A percentile compares a stretch with the other conserved stretches of the same genome.
Evolutionary conservation across 2,113 vertebrate species (phyloP).

Genomic region (Labeo catla): DNA sequence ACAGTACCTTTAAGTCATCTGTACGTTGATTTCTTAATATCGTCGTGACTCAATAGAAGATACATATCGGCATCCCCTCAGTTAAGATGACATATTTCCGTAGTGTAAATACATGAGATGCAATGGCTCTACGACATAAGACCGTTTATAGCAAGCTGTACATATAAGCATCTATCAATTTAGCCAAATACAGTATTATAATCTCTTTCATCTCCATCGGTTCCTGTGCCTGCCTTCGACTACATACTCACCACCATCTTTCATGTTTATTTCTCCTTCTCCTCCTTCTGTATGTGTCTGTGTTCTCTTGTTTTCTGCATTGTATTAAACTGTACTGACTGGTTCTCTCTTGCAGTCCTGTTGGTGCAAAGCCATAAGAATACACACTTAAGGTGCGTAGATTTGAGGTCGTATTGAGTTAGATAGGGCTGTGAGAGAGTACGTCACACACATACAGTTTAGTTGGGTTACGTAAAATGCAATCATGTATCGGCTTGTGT

Average conservation of each 20-base stretch:
- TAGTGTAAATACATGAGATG: constrained; percentile 73
- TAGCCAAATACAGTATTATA: constrained; percentile 81
- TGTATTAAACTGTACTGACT: constrained; percentile 74
- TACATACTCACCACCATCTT: constrained; percentile 69
- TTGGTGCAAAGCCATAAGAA: constrained; percentile 71
- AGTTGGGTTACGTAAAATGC: constrained; percentile 57
- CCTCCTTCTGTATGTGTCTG: constrained; percentile 73
- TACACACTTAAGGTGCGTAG: constrained; percentile 59
- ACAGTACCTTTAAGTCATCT: constrained; percentile 6
- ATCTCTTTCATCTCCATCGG: constrained; percentile 70
- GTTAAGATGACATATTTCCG: constrained; percentile 68
- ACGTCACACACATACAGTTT: constrained; percentile 28
- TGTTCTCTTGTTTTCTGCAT: constrained; percentile 65
- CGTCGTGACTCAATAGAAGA: constrained; percentile 30
- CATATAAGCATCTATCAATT: constrained; percentile 77
- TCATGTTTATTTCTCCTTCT: constrained; percentile 70
- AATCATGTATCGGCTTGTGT: constrained; percentile 64
- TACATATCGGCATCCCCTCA: constrained; percentile 58
- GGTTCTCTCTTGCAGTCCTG: constrained; percentile 72
- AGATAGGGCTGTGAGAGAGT: constrained; percentile 51
- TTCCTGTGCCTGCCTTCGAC: constrained; percentile 75
- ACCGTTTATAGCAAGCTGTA: constrained; percentile 75
- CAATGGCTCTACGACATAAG: constrained; percentile 73
- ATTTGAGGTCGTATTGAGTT: constrained; percentile 68
- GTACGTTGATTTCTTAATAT: background rate